These are phyloP conservation scores for Rhamphomyia laevipes DNA, from an alignment of 2,888 invertebrate species.

Conservation along the genomic window DNA sequence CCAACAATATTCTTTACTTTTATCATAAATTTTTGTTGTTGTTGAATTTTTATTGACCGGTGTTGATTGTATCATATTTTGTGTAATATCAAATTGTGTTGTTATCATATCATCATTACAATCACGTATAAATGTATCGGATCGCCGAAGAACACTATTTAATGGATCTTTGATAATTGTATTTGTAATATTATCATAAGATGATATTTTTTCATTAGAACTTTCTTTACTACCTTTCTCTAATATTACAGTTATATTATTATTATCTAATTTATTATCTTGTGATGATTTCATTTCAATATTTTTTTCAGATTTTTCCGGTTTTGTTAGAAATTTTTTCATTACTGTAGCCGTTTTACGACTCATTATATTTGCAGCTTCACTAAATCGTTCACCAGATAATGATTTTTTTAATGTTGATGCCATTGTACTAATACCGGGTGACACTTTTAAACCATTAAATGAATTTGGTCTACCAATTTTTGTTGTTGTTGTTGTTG, in stretches of 20 bases:
- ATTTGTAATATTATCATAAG: slow-evolving; percentile 15
- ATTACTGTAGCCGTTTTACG: slow-evolving; percentile 28
- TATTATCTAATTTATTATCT: slow-evolving; percentile 3
- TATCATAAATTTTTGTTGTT: background rate
- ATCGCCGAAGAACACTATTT: slow-evolving; percentile 23
- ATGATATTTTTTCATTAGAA: slow-evolving; percentile 11
- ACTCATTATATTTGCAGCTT: slow-evolving; percentile 26
- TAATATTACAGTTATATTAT: slow-evolving; percentile 18
- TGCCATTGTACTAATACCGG: slow-evolving; percentile 15
- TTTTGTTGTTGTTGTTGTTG: slow-evolving; percentile 13
- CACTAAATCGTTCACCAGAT: slow-evolving; percentile 28
- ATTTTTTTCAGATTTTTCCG: slow-evolving; percentile 16
- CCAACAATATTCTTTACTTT: no score
- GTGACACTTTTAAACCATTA: slow-evolving; percentile 18
- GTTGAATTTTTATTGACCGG: background rate
- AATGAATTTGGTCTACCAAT: slow-evolving; percentile 24
- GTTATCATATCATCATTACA: slow-evolving; percentile 19
- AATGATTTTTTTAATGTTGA: slow-evolving; percentile 26
- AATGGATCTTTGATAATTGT: background rate
- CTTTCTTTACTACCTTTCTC: slow-evolving; percentile 16
- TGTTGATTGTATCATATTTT: background rate
- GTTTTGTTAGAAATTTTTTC: slow-evolving; percentile 24
- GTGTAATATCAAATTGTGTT: slow-evolving; percentile 9
- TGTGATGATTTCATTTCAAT: slow-evolving; percentile 8
- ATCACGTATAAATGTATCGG: slow-evolving; percentile 33